Evolutionary conservation across 2,797 vertebrate species (phyloP).

Genomic region (Crenuchus spilurus): DNA sequence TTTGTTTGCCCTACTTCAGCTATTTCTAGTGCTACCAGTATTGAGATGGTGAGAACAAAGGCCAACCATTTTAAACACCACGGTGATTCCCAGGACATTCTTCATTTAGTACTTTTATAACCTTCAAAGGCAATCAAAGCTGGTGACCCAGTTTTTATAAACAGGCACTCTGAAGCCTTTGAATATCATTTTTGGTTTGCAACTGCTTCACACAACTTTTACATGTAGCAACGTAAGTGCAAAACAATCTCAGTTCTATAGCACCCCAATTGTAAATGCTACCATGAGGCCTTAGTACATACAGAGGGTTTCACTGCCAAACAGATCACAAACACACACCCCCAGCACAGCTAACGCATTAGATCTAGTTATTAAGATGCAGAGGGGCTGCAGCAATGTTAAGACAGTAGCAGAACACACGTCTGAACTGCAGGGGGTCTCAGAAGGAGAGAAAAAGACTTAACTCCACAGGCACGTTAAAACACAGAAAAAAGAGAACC

Average conservation of each 20-base stretch:
- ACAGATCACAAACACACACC: background rate
- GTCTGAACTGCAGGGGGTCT: slow-evolving; percentile 13
- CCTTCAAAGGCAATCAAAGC: slow-evolving; percentile 15
- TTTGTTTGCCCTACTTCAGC: background rate
- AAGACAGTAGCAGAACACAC: slow-evolving; percentile 27
- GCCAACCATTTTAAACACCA: background rate
- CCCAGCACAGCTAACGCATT: background rate
- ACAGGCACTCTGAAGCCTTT: background rate
- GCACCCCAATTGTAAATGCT: slow-evolving; percentile 9
- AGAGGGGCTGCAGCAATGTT: slow-evolving; percentile 34
- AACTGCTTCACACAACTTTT: background rate
- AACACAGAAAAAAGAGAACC: slow-evolving; percentile 96
- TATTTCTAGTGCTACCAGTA: background rate
- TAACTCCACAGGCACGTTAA: slow-evolving; percentile 65
- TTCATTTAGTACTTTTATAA: background rate
- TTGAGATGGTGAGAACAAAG: background rate
- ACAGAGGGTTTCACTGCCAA: background rate
- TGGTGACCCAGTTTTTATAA: background rate
- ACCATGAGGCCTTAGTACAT: slow-evolving; percentile 32
- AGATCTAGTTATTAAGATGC: slow-evolving; percentile 27
- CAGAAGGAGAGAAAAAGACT: background rate
- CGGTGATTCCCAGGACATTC: background rate
- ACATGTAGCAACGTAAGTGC: background rate
- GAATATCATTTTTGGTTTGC: background rate
- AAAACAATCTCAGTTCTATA: background rate